A percentile compares a stretch with the other conserved stretches of the same genome.
Evolutionary conservation across 2,888 invertebrate genomes (phyloP).

Genomic region (Ectemnius cavifrons): DNA sequence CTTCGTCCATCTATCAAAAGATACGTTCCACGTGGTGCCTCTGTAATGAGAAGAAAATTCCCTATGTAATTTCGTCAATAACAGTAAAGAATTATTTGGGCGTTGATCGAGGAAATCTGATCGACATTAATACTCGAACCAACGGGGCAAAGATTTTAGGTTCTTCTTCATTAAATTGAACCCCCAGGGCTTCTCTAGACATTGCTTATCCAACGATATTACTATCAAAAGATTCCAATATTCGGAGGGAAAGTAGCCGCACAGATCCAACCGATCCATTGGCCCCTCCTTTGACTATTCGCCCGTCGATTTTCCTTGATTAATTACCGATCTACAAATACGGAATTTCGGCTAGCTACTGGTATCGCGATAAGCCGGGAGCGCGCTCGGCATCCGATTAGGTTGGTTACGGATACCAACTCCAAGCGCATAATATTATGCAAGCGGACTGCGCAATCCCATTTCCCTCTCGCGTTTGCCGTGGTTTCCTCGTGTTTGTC

Average conservation of each 20-base stretch:
- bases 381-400: not conserved
- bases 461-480: conserved; percentile 1
- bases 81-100: conserved; percentile 49
- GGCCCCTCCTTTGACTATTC: not conserved
- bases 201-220: not conserved
- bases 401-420: conserved; percentile 2
- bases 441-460: not conserved
- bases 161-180: not conserved
- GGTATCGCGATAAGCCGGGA: not conserved
- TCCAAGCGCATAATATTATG: not conserved
- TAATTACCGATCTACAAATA: conserved; percentile 6
- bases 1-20: conserved; percentile 91
- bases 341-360: not conserved
- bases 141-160: not conserved
- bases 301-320: not conserved
- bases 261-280: not conserved
- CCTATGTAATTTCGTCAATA: conserved; percentile 43
- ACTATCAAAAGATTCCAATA: no score
- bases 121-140: not conserved
- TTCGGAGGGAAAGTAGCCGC: not conserved
- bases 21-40: conserved; percentile 91
- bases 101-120: not conserved
- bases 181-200: not conserved
- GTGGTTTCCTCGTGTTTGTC: not conserved
- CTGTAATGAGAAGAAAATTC: conserved; percentile 79